A percentile compares a stretch with the other conserved stretches of the same genome.
Conservation (phyloP, 2,888 invertebrate genomes). For the Volucella inanis region DNA sequence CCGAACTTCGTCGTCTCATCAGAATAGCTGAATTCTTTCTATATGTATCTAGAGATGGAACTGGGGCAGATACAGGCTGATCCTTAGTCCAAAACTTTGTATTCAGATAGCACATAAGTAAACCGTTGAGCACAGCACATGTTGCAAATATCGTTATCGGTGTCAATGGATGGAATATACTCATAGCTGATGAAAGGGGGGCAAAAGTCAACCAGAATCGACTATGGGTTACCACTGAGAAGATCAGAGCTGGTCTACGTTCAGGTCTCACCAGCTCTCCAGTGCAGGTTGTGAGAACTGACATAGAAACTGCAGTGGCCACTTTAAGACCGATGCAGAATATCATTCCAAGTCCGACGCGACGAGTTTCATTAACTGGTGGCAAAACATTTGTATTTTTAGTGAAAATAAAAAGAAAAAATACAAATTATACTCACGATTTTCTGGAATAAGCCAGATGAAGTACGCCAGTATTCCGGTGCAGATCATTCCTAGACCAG, state of each 20-base stretch:
- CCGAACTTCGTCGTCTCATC: slow-evolving; percentile 77
- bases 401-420: slow-evolving; percentile 1
- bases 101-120: slow-evolving; percentile 80
- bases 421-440: slow-evolving; percentile 76
- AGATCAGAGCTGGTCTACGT: slow-evolving; percentile 78
- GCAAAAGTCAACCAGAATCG: slow-evolving; percentile 79
- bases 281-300: slow-evolving; percentile 82
- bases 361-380: slow-evolving; percentile 78
- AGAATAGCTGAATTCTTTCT: slow-evolving; percentile 78
- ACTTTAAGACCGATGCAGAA: slow-evolving; percentile 81
- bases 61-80: slow-evolving; percentile 78
- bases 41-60: slow-evolving; percentile 80
- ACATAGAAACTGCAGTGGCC: slow-evolving; percentile 81
- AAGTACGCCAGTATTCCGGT: slow-evolving; percentile 79
- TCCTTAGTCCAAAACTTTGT: slow-evolving; percentile 80
- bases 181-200: slow-evolving; percentile 79
- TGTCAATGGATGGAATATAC: slow-evolving; percentile 79
- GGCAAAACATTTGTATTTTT: slow-evolving; percentile 7
- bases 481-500: slow-evolving; percentile 79
- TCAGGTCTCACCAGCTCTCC: slow-evolving; percentile 80
- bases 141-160: slow-evolving; percentile 81
- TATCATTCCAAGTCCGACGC: slow-evolving; percentile 80
- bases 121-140: slow-evolving; percentile 79
- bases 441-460: slow-evolving; percentile 80
- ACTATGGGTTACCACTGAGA: slow-evolving; percentile 80